Base-by-base conservation (phyloP, 2,888 invertebrate genomes). In the Leptarthrus brevirostris region DNA sequence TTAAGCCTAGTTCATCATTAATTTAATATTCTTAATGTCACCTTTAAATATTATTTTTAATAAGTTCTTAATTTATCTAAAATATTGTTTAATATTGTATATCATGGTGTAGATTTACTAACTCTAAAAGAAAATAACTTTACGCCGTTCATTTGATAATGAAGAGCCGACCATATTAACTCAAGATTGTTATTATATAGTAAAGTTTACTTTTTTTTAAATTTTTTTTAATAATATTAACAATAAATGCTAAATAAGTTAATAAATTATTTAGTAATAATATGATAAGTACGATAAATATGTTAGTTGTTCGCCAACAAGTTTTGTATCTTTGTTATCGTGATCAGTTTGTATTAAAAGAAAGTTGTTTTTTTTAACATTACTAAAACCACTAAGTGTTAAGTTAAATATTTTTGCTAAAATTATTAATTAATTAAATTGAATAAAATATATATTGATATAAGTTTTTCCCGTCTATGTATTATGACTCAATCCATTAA, bases 41-140 rank as follows among this genome's bases (percentile, higher is more conserved):
- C 22, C 14, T 64, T 64, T 64, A 44, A 64, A 64, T 47, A 24
- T 20, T 49, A 18, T 64, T 64, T 64, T 24, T 64, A 47, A 22
- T 44, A 47, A 64, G 24, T 64, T 44, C 64, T 64, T 64, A 64
- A 16, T 64, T 64, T 64, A 44, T 64, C 64, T 64, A 64, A 64
- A 44, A 64, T 64, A 64, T 40, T 64, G n/a, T 64, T 58, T 58
- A 58, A 58, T 58, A 36, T 56, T 54, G 30, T 58, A 58, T 47
- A 64, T 44, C 18, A 44, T 64, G 44, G 44, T 64, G 64, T 64
- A 44, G 44, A 64, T 64, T 44, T 44, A 8, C 18, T 4, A 16
- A 49, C 49, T 49, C 1, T n/a, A 40, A n/a, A 58, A 36, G 18
- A 34, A 22, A 24, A 24, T 12, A 47, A 22, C 22, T 47, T 20